Conservation (phyloP, 2,113 vertebrate species). For the Rhineura floridana region DNA sequence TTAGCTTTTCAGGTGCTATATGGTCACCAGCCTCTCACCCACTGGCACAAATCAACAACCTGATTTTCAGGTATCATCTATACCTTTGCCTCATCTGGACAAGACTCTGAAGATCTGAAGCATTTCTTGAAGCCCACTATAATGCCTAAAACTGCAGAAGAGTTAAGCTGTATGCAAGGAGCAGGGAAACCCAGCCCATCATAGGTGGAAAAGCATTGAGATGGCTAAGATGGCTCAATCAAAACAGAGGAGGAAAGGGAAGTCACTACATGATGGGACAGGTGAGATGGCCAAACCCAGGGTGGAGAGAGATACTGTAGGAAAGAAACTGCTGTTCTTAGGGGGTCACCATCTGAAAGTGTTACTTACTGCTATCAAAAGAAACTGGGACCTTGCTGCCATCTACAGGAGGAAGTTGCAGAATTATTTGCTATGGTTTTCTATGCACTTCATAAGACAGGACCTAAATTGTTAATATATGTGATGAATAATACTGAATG, state of each 20-base stretch:
- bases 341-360: neutral
- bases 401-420: neutral
- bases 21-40: too few relatives aligned
- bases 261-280: neutral
- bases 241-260: neutral
- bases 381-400: neutral
- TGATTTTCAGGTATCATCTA: too few relatives aligned
- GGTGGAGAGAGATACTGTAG: neutral
- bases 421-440: neutral
- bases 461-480: neutral
- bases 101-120: neutral
- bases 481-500: neutral
- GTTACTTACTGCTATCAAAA: neutral
- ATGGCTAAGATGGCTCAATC: neutral
- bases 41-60: too few relatives aligned
- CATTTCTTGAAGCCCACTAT: neutral
- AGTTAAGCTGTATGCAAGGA: neutral
- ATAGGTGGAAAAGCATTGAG: neutral
- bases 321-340: neutral
- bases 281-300: neutral
- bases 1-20: too few relatives aligned
- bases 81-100: neutral
- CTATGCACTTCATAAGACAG: neutral
- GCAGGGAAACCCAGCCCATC: neutral
- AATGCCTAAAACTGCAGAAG: neutral